Percentiles rank a stretch among this genome's conserved stretches.
Conservation (phyloP, 2,113 vertebrate species). For the Charadrius vociferus region DNA sequence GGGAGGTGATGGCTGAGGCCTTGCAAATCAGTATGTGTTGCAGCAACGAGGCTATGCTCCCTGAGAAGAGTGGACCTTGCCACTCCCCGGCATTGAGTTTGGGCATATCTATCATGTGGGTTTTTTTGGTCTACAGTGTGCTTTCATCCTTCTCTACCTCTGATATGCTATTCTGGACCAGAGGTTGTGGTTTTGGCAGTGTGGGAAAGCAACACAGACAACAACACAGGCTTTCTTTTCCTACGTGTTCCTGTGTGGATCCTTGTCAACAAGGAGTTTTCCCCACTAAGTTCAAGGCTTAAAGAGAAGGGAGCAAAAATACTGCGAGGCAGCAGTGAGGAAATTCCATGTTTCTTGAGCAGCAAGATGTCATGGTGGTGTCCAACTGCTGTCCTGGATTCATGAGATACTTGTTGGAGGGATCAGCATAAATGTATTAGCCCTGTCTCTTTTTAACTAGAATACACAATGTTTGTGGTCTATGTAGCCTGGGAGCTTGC, state of each 20-base stretch:
- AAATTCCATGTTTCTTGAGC: background rate
- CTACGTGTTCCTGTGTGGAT: background rate
- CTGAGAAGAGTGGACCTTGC: background rate
- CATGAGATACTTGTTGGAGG: background rate
- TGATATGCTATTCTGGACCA: background rate
- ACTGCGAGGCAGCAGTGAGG: background rate
- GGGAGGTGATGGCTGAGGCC: background rate
- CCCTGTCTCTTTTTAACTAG: background rate
- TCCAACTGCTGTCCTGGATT: background rate
- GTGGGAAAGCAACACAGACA: background rate
- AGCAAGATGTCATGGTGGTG: background rate
- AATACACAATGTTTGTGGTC: background rate
- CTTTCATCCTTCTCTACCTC: background rate
- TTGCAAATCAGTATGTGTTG: background rate
- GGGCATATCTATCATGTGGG: fast-evolving
- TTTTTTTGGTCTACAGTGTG: background rate
- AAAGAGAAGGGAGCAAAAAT: background rate
- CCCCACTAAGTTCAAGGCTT: background rate
- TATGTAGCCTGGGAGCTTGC: background rate
- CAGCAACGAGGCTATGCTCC: background rate
- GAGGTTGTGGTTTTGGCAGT: background rate
- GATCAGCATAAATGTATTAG: background rate
- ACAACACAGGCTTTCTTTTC: background rate
- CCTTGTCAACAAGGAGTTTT: background rate
- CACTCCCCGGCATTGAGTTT: background rate